These are phyloP conservation scores for Clarias pachynema DNA, from an alignment of 2,797 vertebrate genomes.

Conservation along the genomic window DNA sequence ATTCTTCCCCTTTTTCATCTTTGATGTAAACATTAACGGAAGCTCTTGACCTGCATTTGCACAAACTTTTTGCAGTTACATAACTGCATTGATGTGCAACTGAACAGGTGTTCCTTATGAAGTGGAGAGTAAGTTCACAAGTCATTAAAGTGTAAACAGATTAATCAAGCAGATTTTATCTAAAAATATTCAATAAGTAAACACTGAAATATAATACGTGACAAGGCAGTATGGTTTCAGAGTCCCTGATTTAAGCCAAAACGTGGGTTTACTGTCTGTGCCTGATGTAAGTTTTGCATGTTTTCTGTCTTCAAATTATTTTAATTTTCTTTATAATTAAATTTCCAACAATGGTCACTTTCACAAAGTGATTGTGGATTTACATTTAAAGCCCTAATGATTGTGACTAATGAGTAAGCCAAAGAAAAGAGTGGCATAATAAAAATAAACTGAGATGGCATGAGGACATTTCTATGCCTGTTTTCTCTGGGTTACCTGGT, in stretches of 20 bases:
- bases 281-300: neutral
- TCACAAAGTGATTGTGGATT: neutral
- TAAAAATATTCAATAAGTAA: neutral
- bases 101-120: neutral
- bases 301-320: neutral
- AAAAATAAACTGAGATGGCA: neutral
- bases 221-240: neutral
- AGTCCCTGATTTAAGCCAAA: neutral
- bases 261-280: neutral
- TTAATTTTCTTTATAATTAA: neutral
- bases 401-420: neutral
- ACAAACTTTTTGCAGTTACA: neutral
- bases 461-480: neutral
- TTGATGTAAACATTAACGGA: neutral
- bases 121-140: neutral
- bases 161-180: neutral
- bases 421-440: neutral
- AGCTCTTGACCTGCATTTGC: neutral
- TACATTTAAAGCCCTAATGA: neutral
- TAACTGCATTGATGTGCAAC: neutral
- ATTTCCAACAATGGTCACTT: neutral
- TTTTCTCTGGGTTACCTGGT: neutral
- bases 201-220: neutral
- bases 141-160: neutral
- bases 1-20: neutral